Percentiles rank a stretch among this genome's conserved stretches.
These are phyloP conservation scores for Ochotona curzoniae DNA, from an alignment of 2,113 vertebrate genomes.

Conservation along the genomic window DNA sequence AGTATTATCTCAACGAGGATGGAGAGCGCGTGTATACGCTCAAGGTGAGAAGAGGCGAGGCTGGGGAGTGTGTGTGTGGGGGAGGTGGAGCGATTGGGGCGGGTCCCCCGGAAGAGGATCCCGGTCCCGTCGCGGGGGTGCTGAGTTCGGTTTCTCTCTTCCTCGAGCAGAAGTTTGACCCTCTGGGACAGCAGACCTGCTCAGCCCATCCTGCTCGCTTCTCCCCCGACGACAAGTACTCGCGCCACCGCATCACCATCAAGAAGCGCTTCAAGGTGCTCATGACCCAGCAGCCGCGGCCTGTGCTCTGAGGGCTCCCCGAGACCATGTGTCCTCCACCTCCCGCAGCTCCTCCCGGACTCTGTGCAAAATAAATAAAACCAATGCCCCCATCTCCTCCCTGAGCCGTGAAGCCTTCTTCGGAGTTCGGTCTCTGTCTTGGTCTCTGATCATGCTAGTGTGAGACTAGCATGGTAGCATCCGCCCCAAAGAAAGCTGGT, in stretches of 20 bases:
- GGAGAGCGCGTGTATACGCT: slow-evolving; percentile 93
- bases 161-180: slow-evolving; percentile 87
- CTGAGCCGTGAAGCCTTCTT: neutral
- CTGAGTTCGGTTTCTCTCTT: slow-evolving; percentile 18
- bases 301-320: slow-evolving; percentile 85
- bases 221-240: slow-evolving; percentile 95
- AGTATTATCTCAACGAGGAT: slow-evolving; percentile 89
- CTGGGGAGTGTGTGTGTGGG: neutral
- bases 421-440: neutral
- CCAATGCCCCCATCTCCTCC: neutral
- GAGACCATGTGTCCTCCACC: neutral
- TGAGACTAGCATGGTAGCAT: neutral
- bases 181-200: slow-evolving; percentile 88
- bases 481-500: neutral
- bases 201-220: slow-evolving; percentile 95
- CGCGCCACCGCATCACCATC: slow-evolving; percentile 90
- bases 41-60: slow-evolving; percentile 85
- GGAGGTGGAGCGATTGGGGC: too few species aligned
- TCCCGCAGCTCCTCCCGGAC: neutral
- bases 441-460: neutral
- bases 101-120: too few species aligned
- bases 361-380: neutral
- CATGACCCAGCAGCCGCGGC: slow-evolving; percentile 92
- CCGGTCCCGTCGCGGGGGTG: neutral
- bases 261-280: slow-evolving; percentile 94